Base-by-base conservation (phyloP, 2,113 vertebrate species). In the Hydrolagus affinis region DNA sequence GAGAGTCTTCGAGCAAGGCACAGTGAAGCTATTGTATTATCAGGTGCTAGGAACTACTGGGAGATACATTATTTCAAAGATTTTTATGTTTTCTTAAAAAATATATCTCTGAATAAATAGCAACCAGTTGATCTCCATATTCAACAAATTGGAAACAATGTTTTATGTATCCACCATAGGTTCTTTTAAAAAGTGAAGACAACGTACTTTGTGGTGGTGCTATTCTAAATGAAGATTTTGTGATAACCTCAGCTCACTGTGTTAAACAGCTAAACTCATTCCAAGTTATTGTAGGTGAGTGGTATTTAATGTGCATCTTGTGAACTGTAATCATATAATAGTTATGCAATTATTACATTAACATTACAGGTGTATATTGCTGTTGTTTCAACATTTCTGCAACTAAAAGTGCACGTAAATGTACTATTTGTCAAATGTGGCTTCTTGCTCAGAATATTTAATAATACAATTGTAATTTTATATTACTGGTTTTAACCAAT, bases 241-340 rank as follows among this genome's bases (percentile, higher is more conserved):
- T 97, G 30, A 71, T 98, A 86, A 97, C 96, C 0, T 89, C 95
- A 0, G 95, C 95, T 1, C 86, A 86, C 23, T 98, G 97, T 17
- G 92, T 93, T 1, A 87, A 89, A 17, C 71, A 87, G 11, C 28
- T 91, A 70, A 83, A 70, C 25, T 75, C 87, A 9, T 87, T 93
- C 25, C 75, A 75, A 0, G 88, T 93, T 30, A 66, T 87, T 4
- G 3, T 88, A 4, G 92, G 96, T 97, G 90, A 74, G 90, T 87
- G 21, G 15, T 44, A 19, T 73, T 44, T 8, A 57, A 66, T 11
- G 68, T 85, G 78, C 11, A 10, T 59, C 32, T 64, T 80, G 15
- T 21, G 25, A 32, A 6, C 44, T 44, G 44, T 6, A 32, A 21
- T 21, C 17, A 66, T 11, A 83, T 83, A 64, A 66, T 23, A 8